Evolutionary conservation across 2,888 invertebrate genomes (phyloP).

Genomic region (Theretra japonica): DNA sequence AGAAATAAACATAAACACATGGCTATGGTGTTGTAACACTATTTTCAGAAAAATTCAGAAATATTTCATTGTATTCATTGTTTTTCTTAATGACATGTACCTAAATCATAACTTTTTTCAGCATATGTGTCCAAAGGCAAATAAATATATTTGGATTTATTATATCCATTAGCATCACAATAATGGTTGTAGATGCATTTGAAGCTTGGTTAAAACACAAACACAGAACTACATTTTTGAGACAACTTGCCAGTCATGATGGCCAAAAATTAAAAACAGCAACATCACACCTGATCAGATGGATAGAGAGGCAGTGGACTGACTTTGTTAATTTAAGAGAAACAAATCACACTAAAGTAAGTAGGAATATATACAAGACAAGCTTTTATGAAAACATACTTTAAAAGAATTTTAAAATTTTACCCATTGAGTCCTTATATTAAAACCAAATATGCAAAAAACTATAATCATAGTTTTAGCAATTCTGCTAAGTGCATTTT

Average conservation of each 20-base stretch:
- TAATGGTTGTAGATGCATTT: constrained; percentile 67
- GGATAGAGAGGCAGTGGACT: constrained; percentile 58
- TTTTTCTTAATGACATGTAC: neutral
- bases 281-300: constrained; percentile 48
- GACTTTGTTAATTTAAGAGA: constrained; percentile 68
- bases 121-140: constrained; percentile 65
- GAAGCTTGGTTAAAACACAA: constrained; percentile 77
- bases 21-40: no score
- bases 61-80: no score
- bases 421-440: no score
- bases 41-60: no score
- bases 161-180: constrained; percentile 55
- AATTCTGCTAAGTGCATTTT: no score
- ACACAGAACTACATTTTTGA: constrained; percentile 73
- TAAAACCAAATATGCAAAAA: no score
- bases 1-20: no score
- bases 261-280: constrained; percentile 53
- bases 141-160: constrained; percentile 65
- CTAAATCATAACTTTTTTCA: constrained; percentile 51
- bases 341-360: constrained; percentile 77
- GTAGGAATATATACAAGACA: constrained; percentile 28
- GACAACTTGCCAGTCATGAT: constrained; percentile 61
- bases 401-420: no score
- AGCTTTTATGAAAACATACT: no score
- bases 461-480: no score